These are phyloP conservation scores for Petrocephalus sullivani DNA, from an alignment of 2,797 vertebrate species.

Conservation along the genomic window DNA sequence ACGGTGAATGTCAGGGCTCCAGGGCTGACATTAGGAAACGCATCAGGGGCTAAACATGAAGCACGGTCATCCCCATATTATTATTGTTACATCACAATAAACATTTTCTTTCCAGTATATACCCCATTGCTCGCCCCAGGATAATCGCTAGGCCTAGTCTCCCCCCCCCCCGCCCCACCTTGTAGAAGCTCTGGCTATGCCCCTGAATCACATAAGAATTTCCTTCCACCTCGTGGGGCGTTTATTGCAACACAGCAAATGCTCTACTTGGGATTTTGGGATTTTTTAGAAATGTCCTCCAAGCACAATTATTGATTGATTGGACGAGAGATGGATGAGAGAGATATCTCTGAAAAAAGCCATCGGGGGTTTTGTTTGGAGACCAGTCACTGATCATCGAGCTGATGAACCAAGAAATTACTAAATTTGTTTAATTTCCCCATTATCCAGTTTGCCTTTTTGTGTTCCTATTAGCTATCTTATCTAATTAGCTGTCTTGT, in stretches of 20 bases:
- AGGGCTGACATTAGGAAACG: background rate
- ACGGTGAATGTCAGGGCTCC: background rate
- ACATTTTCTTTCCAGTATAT: background rate
- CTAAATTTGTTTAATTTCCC: background rate
- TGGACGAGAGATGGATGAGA: background rate
- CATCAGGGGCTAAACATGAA: background rate
- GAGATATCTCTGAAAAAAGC: background rate
- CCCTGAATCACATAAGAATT: background rate
- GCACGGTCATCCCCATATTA: background rate
- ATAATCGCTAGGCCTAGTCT: background rate
- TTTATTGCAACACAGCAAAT: background rate
- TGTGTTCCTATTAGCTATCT: background rate
- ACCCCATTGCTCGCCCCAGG: background rate
- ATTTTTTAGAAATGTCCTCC: background rate
- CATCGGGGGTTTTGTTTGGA: background rate
- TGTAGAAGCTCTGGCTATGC: background rate
- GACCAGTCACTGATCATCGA: background rate
- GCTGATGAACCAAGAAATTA: background rate
- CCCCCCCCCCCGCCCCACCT: no score
- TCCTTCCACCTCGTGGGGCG: background rate
- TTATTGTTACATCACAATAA: background rate
- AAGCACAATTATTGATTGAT: background rate
- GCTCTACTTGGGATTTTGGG: background rate
- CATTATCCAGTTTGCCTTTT: background rate
- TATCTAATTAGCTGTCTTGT: slow-evolving; percentile 1